phyloP scores from a whole-genome alignment of 2,888 invertebrate genomes.

The Brachyptera putata region DNA sequence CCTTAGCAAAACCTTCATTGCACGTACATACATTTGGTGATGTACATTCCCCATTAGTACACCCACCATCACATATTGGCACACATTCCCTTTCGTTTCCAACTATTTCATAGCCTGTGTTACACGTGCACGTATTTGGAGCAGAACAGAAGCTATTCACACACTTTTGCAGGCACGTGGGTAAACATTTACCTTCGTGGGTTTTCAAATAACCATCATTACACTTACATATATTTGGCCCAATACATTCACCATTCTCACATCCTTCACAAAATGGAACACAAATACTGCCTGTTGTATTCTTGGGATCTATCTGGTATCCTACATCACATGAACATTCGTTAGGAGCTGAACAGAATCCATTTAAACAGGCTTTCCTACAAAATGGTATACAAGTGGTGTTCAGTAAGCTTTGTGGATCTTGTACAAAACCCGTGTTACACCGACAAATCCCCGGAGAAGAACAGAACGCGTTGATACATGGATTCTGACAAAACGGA shows the following conservation, averaged over 20 bases:
- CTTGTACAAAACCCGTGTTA: constrained; percentile 45
- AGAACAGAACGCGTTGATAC: constrained; percentile 48
- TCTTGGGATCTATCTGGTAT: constrained; percentile 21
- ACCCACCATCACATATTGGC: constrained; percentile 36
- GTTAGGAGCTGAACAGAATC: constrained; percentile 45
- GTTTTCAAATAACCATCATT: constrained; percentile 7
- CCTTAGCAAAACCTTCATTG: constrained; percentile 45
- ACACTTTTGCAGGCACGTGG: constrained; percentile 45
- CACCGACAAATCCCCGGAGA: constrained; percentile 55
- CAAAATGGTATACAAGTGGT: constrained; percentile 33
- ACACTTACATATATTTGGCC: constrained; percentile 25
- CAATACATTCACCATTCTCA: constrained; percentile 20
- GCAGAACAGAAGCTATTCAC: constrained; percentile 39
- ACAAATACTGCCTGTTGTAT: constrained; percentile 32
- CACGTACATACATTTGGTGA: constrained; percentile 45
- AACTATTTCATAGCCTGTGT: constrained; percentile 46
- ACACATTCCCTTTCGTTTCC: constrained; percentile 36
- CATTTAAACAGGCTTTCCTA: constrained; percentile 43
- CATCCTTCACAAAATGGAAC: constrained; percentile 9
- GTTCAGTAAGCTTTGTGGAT: constrained; percentile 37
- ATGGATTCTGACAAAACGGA: constrained; percentile 41
- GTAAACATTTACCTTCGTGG: constrained; percentile 42
- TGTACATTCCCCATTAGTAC: constrained; percentile 45
- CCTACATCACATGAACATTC: constrained; percentile 45
- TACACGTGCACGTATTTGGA: constrained; percentile 51